Conservation (phyloP, 2,113 vertebrate species). For the Anarrhichthys ocellatus region DNA sequence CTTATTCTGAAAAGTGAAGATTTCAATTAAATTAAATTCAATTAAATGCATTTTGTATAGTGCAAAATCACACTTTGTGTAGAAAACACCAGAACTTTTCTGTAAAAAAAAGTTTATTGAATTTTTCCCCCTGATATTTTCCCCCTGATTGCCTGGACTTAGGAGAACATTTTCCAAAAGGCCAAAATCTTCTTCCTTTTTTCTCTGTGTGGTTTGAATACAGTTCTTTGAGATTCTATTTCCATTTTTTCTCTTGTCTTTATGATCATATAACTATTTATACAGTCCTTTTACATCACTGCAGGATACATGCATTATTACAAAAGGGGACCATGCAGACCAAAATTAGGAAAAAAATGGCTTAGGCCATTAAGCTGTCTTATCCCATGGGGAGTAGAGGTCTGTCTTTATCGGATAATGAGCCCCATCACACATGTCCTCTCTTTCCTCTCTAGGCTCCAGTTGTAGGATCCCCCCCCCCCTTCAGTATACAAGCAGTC, state of each 20-base stretch:
- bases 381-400: conserved; percentile 26
- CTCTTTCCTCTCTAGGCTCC: conserved; percentile 46
- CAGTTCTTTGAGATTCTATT: background rate
- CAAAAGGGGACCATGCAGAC: background rate
- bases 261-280: background rate
- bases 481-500: conserved; percentile 54
- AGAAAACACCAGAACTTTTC: background rate
- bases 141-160: background rate
- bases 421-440: conserved; percentile 76
- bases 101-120: too few species aligned
- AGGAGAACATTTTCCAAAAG: background rate
- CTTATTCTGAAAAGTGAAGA: too few species aligned
- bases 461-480: conserved; percentile 10
- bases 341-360: background rate
- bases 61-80: background rate
- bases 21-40: too few species aligned
- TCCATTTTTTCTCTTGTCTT: background rate
- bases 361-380: conserved; percentile 17
- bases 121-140: background rate
- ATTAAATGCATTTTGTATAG: too few species aligned
- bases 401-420: conserved; percentile 83
- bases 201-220: background rate
- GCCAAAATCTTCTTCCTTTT: background rate
- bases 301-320: background rate
- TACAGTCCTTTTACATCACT: background rate